phyloP scores from a whole-genome alignment of 2,113 vertebrate species.

The Thomomys bottae region DNA sequence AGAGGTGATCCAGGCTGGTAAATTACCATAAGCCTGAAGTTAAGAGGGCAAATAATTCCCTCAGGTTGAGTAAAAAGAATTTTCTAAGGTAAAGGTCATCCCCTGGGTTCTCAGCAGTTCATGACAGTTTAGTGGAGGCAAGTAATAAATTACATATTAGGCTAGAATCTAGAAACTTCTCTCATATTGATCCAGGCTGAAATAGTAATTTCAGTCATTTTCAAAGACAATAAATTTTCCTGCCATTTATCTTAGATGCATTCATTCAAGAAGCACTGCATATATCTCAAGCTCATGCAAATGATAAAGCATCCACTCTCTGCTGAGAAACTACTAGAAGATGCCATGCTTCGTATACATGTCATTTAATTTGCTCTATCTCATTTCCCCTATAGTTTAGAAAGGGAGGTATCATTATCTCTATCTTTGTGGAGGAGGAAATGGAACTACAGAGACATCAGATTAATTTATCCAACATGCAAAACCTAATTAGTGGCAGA shows the following conservation, averaged over 20 bases:
- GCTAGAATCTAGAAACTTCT: conserved; percentile 1
- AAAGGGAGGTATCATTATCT: neutral
- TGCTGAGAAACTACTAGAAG: neutral
- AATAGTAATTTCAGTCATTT: conserved; percentile 43
- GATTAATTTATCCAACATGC: neutral
- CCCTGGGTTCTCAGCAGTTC: neutral
- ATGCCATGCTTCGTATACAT: neutral
- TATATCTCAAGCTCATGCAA: neutral
- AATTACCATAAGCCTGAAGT: neutral
- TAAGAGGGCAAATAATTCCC: neutral
- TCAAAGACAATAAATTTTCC: conserved; percentile 36
- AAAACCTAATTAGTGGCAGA: neutral
- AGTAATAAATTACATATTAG: conserved; percentile 34
- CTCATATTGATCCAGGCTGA: neutral
- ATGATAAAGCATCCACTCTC: neutral
- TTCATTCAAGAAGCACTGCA: neutral
- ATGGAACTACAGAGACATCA: neutral
- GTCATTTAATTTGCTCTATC: neutral
- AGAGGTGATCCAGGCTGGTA: neutral
- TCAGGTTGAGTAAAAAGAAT: neutral
- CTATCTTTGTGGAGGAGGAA: conserved; percentile 1
- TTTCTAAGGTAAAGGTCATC: neutral
- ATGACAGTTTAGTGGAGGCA: conserved; percentile 8
- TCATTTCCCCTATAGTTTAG: neutral
- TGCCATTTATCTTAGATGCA: neutral